Conservation (phyloP, 2,888 invertebrate species). For the Pachydiplax longipennis region DNA sequence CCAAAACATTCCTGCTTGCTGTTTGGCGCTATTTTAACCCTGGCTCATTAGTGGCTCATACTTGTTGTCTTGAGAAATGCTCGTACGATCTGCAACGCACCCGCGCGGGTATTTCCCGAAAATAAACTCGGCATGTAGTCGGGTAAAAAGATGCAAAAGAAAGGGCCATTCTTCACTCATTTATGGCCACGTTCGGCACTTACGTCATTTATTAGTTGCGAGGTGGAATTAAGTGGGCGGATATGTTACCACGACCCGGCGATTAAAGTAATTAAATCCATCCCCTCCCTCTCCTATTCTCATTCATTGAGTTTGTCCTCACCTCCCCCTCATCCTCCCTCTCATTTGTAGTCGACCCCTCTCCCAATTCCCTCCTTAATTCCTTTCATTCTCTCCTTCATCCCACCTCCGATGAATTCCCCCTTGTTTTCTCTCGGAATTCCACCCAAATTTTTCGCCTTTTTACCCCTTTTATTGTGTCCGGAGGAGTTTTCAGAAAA, state of each 20-base stretch:
- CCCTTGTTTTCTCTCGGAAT: not conserved
- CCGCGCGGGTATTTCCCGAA: no score
- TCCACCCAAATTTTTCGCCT: not conserved
- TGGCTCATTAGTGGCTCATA: no score
- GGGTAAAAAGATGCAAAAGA: not conserved
- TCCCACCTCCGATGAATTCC: not conserved
- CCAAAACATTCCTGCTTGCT: no score
- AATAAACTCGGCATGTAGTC: no score
- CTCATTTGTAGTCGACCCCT: not conserved
- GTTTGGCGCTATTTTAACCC: no score
- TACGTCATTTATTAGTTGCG: not conserved
- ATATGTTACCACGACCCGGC: conserved; percentile 11
- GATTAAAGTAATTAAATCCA: conserved; percentile 40
- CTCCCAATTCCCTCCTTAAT: not conserved
- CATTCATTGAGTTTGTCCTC: not conserved
- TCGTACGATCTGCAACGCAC: no score
- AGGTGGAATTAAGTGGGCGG: conserved; percentile 44
- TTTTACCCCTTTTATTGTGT: not conserved
- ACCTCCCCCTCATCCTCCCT: not conserved
- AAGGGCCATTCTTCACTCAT: conserved; percentile 26
- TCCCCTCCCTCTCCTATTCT: not conserved
- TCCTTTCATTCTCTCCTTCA: not conserved
- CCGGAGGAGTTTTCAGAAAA: not conserved
- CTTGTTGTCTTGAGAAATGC: no score
- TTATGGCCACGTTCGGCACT: conserved; percentile 13